Conservation (phyloP, 2,113 vertebrate species). For the Charadrius vociferus region DNA sequence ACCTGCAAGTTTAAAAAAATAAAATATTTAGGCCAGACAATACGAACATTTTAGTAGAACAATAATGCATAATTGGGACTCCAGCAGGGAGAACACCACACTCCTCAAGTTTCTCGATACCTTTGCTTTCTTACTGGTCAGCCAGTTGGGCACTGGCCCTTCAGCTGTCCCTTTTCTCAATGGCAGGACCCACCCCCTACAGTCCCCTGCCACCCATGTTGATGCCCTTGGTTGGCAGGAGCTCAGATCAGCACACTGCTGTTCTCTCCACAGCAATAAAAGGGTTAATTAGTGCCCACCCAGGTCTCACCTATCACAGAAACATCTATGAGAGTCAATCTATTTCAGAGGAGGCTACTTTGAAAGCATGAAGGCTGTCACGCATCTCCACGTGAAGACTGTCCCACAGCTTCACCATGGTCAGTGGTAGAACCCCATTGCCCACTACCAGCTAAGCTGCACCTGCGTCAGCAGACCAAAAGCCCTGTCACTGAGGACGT, state of each 20-base stretch:
- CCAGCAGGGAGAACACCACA: background rate
- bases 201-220: accelerated
- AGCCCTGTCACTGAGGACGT: background rate
- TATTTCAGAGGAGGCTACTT: background rate
- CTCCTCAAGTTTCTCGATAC: background rate
- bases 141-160: background rate
- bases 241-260: background rate
- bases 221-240: background rate
- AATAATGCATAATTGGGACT: background rate
- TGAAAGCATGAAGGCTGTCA: background rate
- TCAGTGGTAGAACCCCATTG: background rate
- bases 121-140: background rate
- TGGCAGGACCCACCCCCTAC: accelerated
- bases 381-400: background rate
- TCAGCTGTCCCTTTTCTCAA: background rate
- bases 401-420: accelerated
- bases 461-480: background rate
- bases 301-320: background rate
- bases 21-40: background rate
- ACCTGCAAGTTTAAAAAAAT: background rate
- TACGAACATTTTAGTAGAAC: background rate
- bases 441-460: background rate
- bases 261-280: background rate
- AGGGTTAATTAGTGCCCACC: background rate
- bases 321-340: background rate